Conservation (phyloP, 1,140 invertebrate genomes). For the Euwallacea similis region DNA sequence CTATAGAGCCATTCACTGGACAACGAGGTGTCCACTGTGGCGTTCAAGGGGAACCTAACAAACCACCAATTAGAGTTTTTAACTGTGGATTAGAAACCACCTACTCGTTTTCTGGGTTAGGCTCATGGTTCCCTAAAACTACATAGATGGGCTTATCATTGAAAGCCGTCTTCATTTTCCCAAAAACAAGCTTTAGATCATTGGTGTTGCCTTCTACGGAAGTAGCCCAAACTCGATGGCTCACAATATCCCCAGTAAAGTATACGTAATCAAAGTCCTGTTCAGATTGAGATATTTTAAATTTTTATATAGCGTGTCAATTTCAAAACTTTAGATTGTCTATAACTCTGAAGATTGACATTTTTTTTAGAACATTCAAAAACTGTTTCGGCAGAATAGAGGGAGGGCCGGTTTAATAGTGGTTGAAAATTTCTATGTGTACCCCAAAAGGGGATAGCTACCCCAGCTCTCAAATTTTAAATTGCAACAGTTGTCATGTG, state of each 20-base stretch:
- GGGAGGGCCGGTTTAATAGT: no score
- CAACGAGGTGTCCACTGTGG: slow-evolving; percentile 48
- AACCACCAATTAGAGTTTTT: background rate
- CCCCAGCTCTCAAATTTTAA: no score
- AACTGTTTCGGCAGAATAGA: no score
- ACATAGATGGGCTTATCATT: slow-evolving; percentile 72
- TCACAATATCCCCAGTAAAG: slow-evolving; percentile 83
- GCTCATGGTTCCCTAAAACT: slow-evolving; percentile 87
- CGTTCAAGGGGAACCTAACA: slow-evolving; percentile 38
- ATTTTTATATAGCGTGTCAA: no score
- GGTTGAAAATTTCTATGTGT: no score
- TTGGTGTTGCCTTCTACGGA: slow-evolving; percentile 64
- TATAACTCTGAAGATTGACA: no score
- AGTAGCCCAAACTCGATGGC: slow-evolving; percentile 84
- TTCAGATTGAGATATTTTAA: no score
- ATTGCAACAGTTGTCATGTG: no score
- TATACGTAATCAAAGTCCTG: slow-evolving; percentile 68
- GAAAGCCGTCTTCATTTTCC: slow-evolving; percentile 60
- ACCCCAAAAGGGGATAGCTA: no score
- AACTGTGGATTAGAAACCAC: slow-evolving; percentile 39
- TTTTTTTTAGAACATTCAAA: no score
- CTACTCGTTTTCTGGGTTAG: slow-evolving; percentile 83
- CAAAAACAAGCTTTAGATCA: slow-evolving; percentile 60
- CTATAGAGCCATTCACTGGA: slow-evolving; percentile 72
- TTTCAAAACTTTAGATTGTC: no score